These are phyloP conservation scores for Corvus moneduloides DNA, from an alignment of 2,113 vertebrate genomes.

Conservation along the genomic window DNA sequence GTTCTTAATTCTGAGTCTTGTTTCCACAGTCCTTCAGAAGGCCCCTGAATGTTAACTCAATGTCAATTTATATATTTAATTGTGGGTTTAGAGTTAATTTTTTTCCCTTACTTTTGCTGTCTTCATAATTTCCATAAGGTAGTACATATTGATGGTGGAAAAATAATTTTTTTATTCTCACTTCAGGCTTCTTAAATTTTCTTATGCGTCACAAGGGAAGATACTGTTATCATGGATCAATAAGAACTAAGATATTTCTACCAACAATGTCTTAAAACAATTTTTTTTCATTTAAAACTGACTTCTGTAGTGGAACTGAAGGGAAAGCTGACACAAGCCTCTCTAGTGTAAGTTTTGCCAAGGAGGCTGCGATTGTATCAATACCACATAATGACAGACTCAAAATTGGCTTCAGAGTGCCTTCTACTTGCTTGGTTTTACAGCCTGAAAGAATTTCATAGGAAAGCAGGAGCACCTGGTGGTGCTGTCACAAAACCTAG, in stretches of 20 bases:
- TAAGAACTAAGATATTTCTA: not conserved
- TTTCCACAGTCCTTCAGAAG: not conserved
- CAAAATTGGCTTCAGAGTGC: constrained; percentile 33
- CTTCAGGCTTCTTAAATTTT: not conserved
- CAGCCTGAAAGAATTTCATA: not conserved
- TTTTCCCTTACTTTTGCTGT: not conserved
- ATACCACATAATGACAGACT: not conserved
- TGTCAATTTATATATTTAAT: not conserved
- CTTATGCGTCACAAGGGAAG: not conserved
- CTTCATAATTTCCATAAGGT: not conserved
- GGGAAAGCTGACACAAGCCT: constrained; percentile 48
- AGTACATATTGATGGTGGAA: not conserved
- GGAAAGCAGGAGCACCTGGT: constrained; percentile 48
- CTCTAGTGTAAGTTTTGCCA: not conserved
- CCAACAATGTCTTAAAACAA: not conserved
- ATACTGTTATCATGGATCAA: not conserved
- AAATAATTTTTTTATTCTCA: not conserved
- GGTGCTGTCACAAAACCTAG: constrained; percentile 18
- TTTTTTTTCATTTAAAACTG: not conserved
- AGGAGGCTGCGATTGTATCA: constrained; percentile 48
- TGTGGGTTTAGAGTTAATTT: not conserved
- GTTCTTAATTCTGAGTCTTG: not conserved
- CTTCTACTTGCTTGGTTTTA: constrained; percentile 44
- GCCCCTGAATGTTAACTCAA: not conserved
- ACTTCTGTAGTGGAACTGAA: constrained; percentile 27